Base-by-base conservation (phyloP, 2,888 invertebrate species). In the Blera fallax region DNA sequence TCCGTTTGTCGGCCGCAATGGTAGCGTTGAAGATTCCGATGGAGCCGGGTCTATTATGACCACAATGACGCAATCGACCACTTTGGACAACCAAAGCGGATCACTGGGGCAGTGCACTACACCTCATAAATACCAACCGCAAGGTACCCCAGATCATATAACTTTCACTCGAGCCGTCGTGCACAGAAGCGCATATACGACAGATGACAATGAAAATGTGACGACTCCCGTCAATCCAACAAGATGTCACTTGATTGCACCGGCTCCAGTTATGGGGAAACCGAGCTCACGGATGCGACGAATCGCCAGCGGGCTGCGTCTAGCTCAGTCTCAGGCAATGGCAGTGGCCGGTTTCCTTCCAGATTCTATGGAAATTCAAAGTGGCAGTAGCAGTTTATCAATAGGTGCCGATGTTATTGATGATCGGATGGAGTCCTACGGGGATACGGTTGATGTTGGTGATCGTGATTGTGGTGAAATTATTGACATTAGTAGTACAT, bases 261-360 rank as follows among this genome's bases (percentile, higher is more conserved):
- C 73, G 0, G 50, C 16, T 27, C 72, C 72, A 2, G 45, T 62
- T 7, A 27, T 89, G 56, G 62, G 40, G 10, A 72, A 87, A 18
- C 2, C 62, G 0, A 62, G 14, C 18, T 43, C 58, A 10, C 32
- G 62, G 0, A 72, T 88, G 90, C 94, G 93, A 91, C 94, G 93
- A 90, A 94, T 95, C 88, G 95, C 95, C 83, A 94, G 94, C 90
- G 95, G 95, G 78, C 93, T 96, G 87, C 95, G 95, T 91, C 92
- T 95, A 89, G 95, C 95, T 87, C 95, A 95, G 92, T 94, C 94
- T 70, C 95, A 95, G 93, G 95, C 95, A 79, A 95, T 95, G 94
- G 95, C 95, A 84, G 94, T 94, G 85, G 95, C 95, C 87, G 95
- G 95, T 87, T 94, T 95, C 91, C 91, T 94, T 89, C 94, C 94